Percentiles rank a stretch among this genome's conserved stretches.
These are phyloP conservation scores for Trichonephila clavata DNA, from an alignment of 1,140 invertebrate genomes.

Conservation along the genomic window DNA sequence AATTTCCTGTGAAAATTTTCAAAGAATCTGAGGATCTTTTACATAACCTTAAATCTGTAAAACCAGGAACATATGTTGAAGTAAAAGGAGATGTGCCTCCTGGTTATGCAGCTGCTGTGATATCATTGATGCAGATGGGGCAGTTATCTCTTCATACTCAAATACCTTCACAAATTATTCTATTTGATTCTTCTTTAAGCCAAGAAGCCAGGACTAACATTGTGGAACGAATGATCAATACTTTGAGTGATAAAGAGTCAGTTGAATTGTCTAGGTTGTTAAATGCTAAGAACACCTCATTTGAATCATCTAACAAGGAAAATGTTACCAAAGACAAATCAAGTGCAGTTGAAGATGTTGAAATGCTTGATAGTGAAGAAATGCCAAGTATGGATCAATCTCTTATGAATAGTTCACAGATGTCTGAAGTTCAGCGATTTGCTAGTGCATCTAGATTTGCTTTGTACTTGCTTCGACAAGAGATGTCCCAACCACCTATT, in stretches of 20 bases:
- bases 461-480: constrained; percentile 82
- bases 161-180: constrained; percentile 85
- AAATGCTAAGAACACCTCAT: neutral
- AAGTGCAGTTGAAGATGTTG: neutral
- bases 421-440: neutral
- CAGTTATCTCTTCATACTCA: constrained; percentile 82
- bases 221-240: constrained; percentile 51
- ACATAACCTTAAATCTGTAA: neutral
- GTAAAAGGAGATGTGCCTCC: constrained; percentile 62
- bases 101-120: constrained; percentile 80
- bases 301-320: neutral
- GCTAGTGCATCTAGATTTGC: constrained; percentile 82
- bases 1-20: constrained; percentile 64
- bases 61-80: constrained; percentile 58
- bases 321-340: neutral
- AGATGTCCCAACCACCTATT: constrained; percentile 70
- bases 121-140: constrained; percentile 78
- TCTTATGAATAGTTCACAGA: neutral
- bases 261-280: constrained; percentile 33
- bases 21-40: constrained; percentile 33
- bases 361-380: neutral
- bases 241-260: constrained; percentile 50
- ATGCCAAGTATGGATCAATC: neutral
- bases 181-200: constrained; percentile 83
- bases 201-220: constrained; percentile 66